phyloP scores from a whole-genome alignment of 1,140 invertebrate species.

The Sycobia sp. region DNA sequence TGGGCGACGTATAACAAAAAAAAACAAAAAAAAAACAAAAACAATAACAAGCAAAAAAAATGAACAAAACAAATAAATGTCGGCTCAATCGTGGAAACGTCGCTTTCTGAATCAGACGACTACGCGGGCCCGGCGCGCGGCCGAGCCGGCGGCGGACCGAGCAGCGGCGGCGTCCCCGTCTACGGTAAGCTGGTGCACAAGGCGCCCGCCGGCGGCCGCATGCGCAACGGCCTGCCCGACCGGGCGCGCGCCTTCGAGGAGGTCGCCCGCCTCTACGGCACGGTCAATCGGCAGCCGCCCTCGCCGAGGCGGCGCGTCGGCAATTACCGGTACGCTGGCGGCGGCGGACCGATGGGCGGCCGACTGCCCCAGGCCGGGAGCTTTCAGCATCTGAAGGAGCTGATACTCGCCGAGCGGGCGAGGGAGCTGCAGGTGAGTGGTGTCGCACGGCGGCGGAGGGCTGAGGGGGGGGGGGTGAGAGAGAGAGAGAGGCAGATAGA shows the following conservation, averaged over 20 bases:
- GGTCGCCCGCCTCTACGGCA: constrained; percentile 57
- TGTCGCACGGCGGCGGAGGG: neutral
- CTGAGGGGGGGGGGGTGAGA: too few species aligned
- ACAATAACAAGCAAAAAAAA: too few species aligned
- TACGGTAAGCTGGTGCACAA: constrained; percentile 70
- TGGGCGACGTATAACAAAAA: too few species aligned
- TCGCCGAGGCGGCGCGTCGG: constrained; percentile 42
- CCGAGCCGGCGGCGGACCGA: constrained; percentile 52
- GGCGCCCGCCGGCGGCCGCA: constrained; percentile 59
- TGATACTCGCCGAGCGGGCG: constrained; percentile 70
- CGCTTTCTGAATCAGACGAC: too few species aligned
- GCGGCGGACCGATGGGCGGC: constrained; percentile 24
- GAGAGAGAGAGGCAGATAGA: too few species aligned
- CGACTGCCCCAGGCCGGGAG: constrained; percentile 65
- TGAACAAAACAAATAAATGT: too few species aligned
- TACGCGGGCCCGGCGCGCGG: constrained; percentile 39
- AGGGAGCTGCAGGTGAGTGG: constrained; percentile 62
- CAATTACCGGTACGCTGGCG: constrained; percentile 48
- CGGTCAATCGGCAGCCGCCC: constrained; percentile 51
- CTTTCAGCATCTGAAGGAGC: constrained; percentile 69
- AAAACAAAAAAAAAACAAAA: too few species aligned
- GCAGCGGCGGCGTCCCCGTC: constrained; percentile 57
- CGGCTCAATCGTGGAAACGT: too few species aligned
- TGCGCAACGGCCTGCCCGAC: constrained; percentile 51
- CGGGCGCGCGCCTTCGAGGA: constrained; percentile 59